A percentile compares a stretch with the other conserved stretches of the same genome.
Evolutionary conservation across 2,113 vertebrate species (phyloP).

Genomic region (Larimichthys polyactis): DNA sequence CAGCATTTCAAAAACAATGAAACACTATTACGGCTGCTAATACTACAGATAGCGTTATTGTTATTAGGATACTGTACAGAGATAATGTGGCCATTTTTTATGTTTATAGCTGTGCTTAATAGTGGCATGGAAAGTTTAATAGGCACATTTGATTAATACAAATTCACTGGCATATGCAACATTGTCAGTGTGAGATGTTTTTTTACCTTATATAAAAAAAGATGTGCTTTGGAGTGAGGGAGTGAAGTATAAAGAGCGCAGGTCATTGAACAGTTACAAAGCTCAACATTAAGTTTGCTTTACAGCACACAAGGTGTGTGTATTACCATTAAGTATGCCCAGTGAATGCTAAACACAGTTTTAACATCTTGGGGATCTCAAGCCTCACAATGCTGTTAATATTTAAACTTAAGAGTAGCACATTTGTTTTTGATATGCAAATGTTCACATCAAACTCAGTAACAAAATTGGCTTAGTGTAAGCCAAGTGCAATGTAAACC

Average conservation of each 20-base stretch:
- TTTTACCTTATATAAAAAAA: neutral
- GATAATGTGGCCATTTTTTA: neutral
- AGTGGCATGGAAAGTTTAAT: neutral
- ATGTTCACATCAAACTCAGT: constrained; percentile 37
- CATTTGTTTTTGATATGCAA: constrained; percentile 56
- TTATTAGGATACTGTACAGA: constrained; percentile 3
- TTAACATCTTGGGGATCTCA: constrained; percentile 23
- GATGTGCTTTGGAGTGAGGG: neutral
- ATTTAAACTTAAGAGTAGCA: constrained; percentile 57
- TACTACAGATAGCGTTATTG: neutral
- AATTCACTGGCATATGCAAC: neutral
- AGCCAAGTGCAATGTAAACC: constrained; percentile 31
- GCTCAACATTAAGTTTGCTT: constrained; percentile 23
- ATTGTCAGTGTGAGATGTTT: neutral
- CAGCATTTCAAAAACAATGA: constrained; percentile 5
- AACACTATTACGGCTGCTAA: constrained; percentile 7
- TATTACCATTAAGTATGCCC: constrained; percentile 13
- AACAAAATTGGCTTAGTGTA: constrained; percentile 41
- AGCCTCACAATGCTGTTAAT: constrained; percentile 33
- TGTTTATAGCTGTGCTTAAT: neutral
- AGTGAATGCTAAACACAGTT: constrained; percentile 31
- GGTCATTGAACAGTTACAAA: constrained; percentile 12
- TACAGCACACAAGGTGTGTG: constrained; percentile 12
- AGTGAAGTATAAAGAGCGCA: neutral
- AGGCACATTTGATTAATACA: neutral